Evolutionary conservation across 2,113 vertebrate species (phyloP), one percentile per base, ranked within the genome.

Genomic region (Percopsis transmontana): DNA sequence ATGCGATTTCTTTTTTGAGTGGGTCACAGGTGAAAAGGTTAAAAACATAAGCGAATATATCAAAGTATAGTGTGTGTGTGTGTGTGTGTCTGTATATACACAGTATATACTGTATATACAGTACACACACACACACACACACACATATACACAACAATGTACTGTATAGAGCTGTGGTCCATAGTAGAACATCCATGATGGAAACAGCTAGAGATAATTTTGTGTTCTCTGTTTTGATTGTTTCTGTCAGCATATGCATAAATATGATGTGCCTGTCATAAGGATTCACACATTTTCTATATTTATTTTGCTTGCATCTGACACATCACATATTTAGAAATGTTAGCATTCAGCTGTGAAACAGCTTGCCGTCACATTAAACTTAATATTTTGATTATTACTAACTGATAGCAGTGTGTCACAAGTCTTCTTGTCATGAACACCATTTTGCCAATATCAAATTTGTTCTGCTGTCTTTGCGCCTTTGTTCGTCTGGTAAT

Each of bases 371-470:
- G 56, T 11, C 41, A 79, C 78, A 60, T 20, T 0, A 27, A 41
- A 70, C 58, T 66, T 61, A 85, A 69, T 57, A 56, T 77, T 74
- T 57, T 72, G 72, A 85, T 84, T 81, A 84, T 78, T 76, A 73
- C 76, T 79, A 86, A 88, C 80, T 80, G 80, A 82, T 85, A 83
- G 81, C 81, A 77, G 79, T 74, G 81, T 79, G 79, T 79, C 83
- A 68, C 53, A 58, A 79, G 63, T 60, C 71, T 70, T 70, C 74
- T 70, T 79, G 73, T 83, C 74, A 77, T 73, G 70, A 85, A 82
- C 80, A 85, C 59, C 69, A 66, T 79, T 85, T 90, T 85, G 87
- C 85, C 82, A 72, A 69, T 72, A 63, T 80, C 77, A 75, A 72
- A 87, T 89, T 79, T 68, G 79, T 69, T 72, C 75, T 45, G 58